A percentile compares a stretch with the other conserved stretches of the same genome.
phyloP scores from a whole-genome alignment of 2,888 invertebrate genomes.

The Hirudinaria manillensis region DNA sequence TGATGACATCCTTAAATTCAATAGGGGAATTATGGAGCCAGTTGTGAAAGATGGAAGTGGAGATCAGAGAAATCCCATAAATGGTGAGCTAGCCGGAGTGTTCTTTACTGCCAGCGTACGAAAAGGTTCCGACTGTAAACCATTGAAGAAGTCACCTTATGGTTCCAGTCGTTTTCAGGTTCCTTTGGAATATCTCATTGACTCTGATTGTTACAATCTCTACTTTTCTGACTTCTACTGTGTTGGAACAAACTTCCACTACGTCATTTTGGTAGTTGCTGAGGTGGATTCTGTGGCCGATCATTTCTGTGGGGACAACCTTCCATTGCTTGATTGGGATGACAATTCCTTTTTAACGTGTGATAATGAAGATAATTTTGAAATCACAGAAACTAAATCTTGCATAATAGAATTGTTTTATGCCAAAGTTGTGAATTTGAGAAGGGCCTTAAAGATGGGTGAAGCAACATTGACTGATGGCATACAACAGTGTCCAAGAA shows the following conservation, averaged over 20 bases:
- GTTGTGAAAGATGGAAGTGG: background rate
- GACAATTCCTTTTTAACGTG: background rate
- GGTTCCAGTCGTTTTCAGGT: slow-evolving; percentile 9
- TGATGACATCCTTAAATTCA: background rate
- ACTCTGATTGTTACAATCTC: background rate
- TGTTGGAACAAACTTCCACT: background rate
- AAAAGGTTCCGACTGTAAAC: background rate
- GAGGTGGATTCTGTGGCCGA: background rate
- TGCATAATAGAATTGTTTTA: too few species aligned
- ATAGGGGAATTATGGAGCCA: slow-evolving; percentile 6
- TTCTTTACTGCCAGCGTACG: slow-evolving; percentile 5
- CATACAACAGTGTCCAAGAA: too few species aligned
- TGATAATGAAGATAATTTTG: too few species aligned
- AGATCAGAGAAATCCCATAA: slow-evolving; percentile 4
- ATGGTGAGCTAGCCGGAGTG: background rate
- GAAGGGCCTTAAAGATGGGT: too few species aligned
- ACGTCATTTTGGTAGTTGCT: background rate
- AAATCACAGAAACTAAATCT: too few species aligned
- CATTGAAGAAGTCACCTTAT: background rate
- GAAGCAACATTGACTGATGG: too few species aligned
- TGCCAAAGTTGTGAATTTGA: too few species aligned
- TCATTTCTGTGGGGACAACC: background rate
- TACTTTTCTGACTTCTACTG: slow-evolving; percentile 21
- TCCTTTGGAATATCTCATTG: background rate
- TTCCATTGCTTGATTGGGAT: background rate